A percentile compares a stretch with the other conserved stretches of the same genome.
These are phyloP conservation scores for Cyprinodon brontotheroides DNA, from an alignment of 2,113 vertebrate species.

Conservation along the genomic window DNA sequence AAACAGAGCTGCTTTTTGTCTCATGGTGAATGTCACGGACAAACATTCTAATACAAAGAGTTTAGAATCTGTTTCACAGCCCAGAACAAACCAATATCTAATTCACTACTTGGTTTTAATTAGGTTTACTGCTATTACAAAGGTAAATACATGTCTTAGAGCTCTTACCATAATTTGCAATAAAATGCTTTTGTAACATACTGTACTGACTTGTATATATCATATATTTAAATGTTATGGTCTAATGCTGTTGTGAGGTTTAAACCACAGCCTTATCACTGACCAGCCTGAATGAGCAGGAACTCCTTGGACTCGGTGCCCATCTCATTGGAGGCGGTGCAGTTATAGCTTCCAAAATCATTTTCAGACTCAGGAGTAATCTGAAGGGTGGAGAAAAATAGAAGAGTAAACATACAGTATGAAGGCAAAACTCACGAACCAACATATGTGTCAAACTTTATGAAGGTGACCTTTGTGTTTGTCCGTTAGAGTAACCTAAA, in stretches of 20 bases:
- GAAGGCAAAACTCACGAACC: constrained; percentile 47
- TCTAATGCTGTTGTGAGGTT: not conserved
- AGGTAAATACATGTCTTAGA: not conserved
- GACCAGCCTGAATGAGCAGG: constrained; percentile 97
- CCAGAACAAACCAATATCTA: not conserved
- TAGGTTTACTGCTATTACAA: not conserved
- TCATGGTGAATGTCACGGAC: constrained; percentile 7
- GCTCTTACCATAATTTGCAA: not conserved
- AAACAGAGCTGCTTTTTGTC: constrained; percentile 13
- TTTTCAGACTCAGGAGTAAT: constrained; percentile 94
- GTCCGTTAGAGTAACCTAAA: constrained; percentile 66
- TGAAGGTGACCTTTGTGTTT: constrained; percentile 69
- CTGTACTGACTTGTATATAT: not conserved
- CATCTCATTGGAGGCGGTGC: constrained; percentile 94
- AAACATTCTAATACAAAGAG: constrained; percentile 18
- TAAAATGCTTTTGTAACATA: not conserved
- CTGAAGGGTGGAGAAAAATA: constrained; percentile 67
- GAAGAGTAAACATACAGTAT: constrained; percentile 34
- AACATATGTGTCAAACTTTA: constrained; percentile 52
- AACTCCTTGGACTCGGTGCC: constrained; percentile 96
- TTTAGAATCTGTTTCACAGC: constrained; percentile 10
- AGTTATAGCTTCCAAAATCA: constrained; percentile 98
- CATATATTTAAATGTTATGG: not conserved
- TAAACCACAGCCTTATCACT: constrained; percentile 54
- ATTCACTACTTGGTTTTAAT: not conserved